Conservation (phyloP, 2,797 vertebrate species). For the Lepus townsendii region DNA sequence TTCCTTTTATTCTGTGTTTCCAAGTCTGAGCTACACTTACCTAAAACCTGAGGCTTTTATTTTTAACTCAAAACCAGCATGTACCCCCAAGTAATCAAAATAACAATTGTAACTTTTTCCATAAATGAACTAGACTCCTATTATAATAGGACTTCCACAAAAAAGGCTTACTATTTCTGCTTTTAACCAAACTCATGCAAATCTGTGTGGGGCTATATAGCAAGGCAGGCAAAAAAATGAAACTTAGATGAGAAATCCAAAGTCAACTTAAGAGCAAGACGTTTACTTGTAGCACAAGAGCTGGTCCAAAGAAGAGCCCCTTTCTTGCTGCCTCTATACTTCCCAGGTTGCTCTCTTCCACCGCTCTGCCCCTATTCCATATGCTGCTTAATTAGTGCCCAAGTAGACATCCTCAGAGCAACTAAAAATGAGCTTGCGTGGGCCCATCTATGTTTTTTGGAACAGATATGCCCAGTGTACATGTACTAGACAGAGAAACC, state of each 20-base stretch:
- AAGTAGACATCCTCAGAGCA: background rate
- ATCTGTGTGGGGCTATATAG: background rate
- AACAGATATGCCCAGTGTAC: accelerated
- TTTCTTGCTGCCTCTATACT: background rate
- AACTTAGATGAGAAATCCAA: background rate
- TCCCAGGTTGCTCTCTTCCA: background rate
- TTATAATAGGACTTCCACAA: background rate
- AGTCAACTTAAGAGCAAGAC: background rate
- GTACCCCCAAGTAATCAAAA: background rate
- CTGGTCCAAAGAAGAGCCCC: background rate
- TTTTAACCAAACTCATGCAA: background rate
- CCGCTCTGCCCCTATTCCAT: background rate
- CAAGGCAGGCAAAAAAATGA: background rate
- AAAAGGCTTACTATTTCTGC: background rate
- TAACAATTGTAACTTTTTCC: background rate
- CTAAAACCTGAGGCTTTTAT: background rate
- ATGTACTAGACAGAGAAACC: background rate
- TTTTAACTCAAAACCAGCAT: background rate
- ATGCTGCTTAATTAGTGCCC: background rate
- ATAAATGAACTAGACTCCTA: background rate
- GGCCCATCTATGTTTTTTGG: too few species aligned
- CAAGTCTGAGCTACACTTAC: background rate
- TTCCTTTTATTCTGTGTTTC: background rate
- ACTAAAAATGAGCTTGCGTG: background rate
- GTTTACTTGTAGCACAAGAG: accelerated